Evolutionary conservation across 2,797 vertebrate species (phyloP).

Genomic region (Forpus xanthops): DNA sequence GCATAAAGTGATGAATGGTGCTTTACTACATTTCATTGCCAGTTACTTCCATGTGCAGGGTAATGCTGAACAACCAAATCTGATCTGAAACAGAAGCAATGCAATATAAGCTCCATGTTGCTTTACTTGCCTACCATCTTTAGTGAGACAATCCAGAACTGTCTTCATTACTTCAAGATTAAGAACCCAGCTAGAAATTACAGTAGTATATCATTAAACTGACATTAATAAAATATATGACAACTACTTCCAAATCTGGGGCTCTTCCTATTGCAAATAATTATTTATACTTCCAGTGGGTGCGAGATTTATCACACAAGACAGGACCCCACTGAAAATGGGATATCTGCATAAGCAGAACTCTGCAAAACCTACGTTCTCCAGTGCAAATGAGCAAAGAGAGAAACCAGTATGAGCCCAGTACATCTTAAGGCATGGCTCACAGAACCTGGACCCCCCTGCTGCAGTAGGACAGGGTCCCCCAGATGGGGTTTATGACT

Average conservation of each 20-base stretch:
- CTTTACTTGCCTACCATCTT: background rate
- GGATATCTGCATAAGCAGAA: background rate
- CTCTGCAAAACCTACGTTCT: background rate
- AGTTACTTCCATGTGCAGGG: background rate
- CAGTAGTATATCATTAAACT: background rate
- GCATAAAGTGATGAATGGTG: background rate
- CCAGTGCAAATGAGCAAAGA: background rate
- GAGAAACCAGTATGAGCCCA: background rate
- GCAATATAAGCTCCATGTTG: background rate
- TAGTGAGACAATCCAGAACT: background rate
- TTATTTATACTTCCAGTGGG: background rate
- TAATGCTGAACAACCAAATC: background rate
- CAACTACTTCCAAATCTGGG: background rate
- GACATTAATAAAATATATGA: background rate
- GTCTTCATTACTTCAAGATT: background rate
- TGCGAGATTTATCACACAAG: background rate
- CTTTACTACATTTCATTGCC: background rate
- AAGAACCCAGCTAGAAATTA: background rate
- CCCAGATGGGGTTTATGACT: background rate
- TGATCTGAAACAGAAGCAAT: background rate
- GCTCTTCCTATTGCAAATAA: background rate
- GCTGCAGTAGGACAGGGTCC: background rate
- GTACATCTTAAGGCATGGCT: background rate
- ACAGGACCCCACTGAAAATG: background rate
- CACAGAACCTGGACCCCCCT: background rate